Evolutionary conservation across 1,140 invertebrate genomes (phyloP).

Genomic region (Harpegnathos saltator): DNA sequence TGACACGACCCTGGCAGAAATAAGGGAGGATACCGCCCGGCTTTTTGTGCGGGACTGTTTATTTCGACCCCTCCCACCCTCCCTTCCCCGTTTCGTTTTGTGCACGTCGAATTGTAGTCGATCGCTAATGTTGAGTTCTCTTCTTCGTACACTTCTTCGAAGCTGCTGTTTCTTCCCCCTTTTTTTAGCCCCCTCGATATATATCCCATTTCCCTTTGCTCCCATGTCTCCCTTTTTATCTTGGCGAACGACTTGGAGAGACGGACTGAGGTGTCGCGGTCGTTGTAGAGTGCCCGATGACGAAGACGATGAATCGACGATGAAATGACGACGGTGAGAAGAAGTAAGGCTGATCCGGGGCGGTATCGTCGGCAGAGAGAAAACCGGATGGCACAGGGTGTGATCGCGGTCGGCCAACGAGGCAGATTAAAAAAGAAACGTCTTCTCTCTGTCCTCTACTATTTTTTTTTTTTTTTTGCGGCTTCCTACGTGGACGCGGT

Average conservation of each 20-base stretch:
- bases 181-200: background rate
- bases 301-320: slow-evolving; percentile 47
- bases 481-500: slow-evolving; percentile 68
- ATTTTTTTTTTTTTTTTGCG: slow-evolving; percentile 36
- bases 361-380: slow-evolving; percentile 71
- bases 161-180: slow-evolving; percentile 4
- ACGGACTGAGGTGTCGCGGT: slow-evolving; percentile 12
- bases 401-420: slow-evolving; percentile 72
- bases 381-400: slow-evolving; percentile 67
- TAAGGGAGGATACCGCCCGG: slow-evolving; percentile 51
- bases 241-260: slow-evolving; percentile 17
- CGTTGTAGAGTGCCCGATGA: slow-evolving; percentile 42
- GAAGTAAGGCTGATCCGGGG: slow-evolving; percentile 58
- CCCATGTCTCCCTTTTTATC: background rate
- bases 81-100: slow-evolving; percentile 38
- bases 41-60: slow-evolving; percentile 55
- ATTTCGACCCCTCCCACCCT: slow-evolving; percentile 34
- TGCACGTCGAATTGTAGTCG: slow-evolving; percentile 43
- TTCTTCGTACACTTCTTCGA: slow-evolving; percentile 39
- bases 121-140: slow-evolving; percentile 14
- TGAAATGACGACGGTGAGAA: slow-evolving; percentile 41
- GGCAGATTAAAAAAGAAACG: slow-evolving; percentile 71
- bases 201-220: slow-evolving; percentile 8
- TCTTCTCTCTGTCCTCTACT: slow-evolving; percentile 64
- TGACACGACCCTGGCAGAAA: slow-evolving; percentile 58